Evolutionary conservation across 2,113 vertebrate species (phyloP).

Genomic region (Sorex fumeus): DNA sequence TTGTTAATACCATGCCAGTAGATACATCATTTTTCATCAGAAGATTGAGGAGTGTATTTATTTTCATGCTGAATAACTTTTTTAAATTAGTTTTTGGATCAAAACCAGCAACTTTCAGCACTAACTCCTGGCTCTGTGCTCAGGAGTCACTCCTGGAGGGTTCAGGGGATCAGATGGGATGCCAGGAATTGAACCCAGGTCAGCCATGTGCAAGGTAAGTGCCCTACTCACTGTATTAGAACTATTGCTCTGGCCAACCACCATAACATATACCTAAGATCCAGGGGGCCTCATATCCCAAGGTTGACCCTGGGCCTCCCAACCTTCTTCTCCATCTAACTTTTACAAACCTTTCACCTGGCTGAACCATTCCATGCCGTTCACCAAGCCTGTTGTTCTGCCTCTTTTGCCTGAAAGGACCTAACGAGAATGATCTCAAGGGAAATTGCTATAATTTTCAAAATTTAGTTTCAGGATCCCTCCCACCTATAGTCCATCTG

Average conservation of each 20-base stretch:
- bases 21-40: background rate
- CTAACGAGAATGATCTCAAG: background rate
- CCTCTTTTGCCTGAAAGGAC: background rate
- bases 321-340: background rate
- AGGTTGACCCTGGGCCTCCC: background rate
- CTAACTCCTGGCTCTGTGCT: no score
- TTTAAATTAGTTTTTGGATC: no score
- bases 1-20: background rate
- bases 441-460: background rate
- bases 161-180: no score
- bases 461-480: background rate
- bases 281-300: background rate
- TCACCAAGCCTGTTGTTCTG: background rate
- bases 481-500: background rate
- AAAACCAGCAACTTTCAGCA: no score
- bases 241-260: no score
- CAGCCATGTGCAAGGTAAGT: no score
- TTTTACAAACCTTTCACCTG: background rate
- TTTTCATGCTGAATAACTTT: background rate
- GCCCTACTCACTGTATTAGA: no score
- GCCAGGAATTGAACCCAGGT: no score
- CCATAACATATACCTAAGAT: background rate
- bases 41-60: background rate
- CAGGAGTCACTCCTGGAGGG: no score
- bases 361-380: background rate